These are phyloP conservation scores for Apaloderma vittatum DNA, from an alignment of 2,113 vertebrate genomes.

Conservation along the genomic window DNA sequence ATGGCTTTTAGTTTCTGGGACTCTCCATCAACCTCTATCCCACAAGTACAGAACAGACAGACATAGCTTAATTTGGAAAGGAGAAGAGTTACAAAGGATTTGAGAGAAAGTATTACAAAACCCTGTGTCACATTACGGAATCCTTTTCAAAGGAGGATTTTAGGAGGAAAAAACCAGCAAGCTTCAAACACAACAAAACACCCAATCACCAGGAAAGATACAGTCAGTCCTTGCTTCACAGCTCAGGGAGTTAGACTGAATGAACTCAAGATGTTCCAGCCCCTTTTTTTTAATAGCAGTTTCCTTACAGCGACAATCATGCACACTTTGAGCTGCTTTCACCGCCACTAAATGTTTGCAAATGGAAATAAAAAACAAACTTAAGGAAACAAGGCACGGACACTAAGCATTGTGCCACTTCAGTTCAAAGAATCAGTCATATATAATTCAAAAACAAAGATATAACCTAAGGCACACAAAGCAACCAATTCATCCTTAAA, in stretches of 20 bases:
- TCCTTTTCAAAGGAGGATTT: background rate
- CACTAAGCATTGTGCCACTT: background rate
- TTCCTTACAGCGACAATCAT: background rate
- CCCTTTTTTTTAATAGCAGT: background rate
- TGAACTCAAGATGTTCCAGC: background rate
- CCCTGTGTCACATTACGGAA: background rate
- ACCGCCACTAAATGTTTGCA: background rate
- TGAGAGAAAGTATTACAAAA: background rate
- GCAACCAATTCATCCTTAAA: fast-evolving
- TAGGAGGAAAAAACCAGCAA: background rate
- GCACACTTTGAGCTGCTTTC: background rate
- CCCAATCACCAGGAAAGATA: background rate
- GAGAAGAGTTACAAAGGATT: background rate
- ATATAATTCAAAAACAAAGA: background rate
- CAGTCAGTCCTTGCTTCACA: background rate
- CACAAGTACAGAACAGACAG: background rate
- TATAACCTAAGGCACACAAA: background rate
- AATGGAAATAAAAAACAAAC: background rate
- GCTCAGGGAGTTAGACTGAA: background rate
- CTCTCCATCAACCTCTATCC: background rate
- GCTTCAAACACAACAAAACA: background rate
- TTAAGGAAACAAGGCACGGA: background rate
- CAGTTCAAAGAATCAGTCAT: background rate
- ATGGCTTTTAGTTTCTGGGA: background rate
- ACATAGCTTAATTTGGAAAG: background rate